Conservation (phyloP, 1,140 invertebrate genomes). For the Drosophila busckii region DNA sequence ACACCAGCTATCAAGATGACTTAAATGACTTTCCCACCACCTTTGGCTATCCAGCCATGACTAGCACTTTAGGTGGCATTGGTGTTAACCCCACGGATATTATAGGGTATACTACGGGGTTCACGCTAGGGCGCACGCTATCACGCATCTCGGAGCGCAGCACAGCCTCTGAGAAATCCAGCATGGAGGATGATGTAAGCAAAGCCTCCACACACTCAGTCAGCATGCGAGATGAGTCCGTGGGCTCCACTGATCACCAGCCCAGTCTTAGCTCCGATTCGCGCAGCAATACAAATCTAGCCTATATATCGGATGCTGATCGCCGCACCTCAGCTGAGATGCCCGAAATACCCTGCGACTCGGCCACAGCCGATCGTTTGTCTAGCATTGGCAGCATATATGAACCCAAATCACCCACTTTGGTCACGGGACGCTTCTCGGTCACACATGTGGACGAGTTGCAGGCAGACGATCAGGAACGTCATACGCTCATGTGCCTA, state of each 20-base stretch:
- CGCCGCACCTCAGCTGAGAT: constrained; percentile 89
- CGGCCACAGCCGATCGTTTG: constrained; percentile 78
- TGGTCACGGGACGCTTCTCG: constrained; percentile 75
- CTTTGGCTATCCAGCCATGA: constrained; percentile 84
- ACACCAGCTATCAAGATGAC: constrained; percentile 86
- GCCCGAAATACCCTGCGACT: constrained; percentile 89
- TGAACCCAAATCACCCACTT: constrained; percentile 79
- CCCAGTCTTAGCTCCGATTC: constrained; percentile 91
- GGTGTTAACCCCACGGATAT: constrained; percentile 83
- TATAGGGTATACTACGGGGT: constrained; percentile 84
- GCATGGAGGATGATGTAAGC: constrained; percentile 89
- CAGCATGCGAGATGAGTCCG: constrained; percentile 89
- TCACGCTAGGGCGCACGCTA: constrained; percentile 86
- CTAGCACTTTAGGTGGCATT: constrained; percentile 80
- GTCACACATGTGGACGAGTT: constrained; percentile 74
- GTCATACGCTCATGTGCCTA: constrained; percentile 70
- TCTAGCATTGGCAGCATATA: constrained; percentile 78
- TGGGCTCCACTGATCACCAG: constrained; percentile 90
- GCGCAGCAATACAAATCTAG: constrained; percentile 84
- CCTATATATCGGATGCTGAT: constrained; percentile 87
- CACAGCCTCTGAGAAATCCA: constrained; percentile 90
- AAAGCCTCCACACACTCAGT: constrained; percentile 88
- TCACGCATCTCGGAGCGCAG: constrained; percentile 92
- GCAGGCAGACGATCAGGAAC: constrained; percentile 56
- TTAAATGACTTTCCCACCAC: constrained; percentile 86